A percentile compares a stretch with the other conserved stretches of the same genome.
Conservation (phyloP, 1,140 invertebrate species). For the Musca vetustissima region DNA sequence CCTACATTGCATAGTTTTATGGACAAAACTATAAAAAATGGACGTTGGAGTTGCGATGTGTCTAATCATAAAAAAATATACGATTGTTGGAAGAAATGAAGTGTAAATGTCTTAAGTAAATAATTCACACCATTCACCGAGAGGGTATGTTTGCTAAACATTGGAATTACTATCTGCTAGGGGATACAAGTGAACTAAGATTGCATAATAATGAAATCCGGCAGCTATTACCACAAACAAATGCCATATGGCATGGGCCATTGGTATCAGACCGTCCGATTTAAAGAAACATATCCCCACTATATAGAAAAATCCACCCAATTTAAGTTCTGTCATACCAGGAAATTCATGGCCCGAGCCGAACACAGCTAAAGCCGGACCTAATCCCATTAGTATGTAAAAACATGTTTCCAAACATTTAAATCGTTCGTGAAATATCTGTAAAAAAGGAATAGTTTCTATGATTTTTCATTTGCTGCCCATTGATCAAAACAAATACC, state of each 20-base stretch:
- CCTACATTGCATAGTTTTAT: too few relatives aligned
- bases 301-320: constrained; percentile 85
- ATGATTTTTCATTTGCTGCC: too few relatives aligned
- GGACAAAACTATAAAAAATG: too few relatives aligned
- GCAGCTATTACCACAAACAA: constrained; percentile 87
- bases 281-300: constrained; percentile 92
- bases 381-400: constrained; percentile 85
- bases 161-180: too few relatives aligned
- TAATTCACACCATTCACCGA: too few relatives aligned
- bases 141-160: too few relatives aligned
- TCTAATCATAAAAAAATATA: too few relatives aligned
- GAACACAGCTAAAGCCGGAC: constrained; percentile 74
- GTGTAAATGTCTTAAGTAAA: too few relatives aligned
- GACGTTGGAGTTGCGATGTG: too few relatives aligned
- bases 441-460: constrained; percentile 34
- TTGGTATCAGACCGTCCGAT: constrained; percentile 87
- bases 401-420: constrained; percentile 89
- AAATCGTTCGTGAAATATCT: constrained; percentile 89
- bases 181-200: constrained; percentile 69
- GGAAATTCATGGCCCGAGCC: constrained; percentile 73
- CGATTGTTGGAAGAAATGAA: too few relatives aligned
- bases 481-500: constrained; percentile 32
- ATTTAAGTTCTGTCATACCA: constrained; percentile 77
- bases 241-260: constrained; percentile 97
- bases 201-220: constrained; percentile 81